phyloP scores from a whole-genome alignment of 2,888 invertebrate species.

The Cryptus armator region DNA sequence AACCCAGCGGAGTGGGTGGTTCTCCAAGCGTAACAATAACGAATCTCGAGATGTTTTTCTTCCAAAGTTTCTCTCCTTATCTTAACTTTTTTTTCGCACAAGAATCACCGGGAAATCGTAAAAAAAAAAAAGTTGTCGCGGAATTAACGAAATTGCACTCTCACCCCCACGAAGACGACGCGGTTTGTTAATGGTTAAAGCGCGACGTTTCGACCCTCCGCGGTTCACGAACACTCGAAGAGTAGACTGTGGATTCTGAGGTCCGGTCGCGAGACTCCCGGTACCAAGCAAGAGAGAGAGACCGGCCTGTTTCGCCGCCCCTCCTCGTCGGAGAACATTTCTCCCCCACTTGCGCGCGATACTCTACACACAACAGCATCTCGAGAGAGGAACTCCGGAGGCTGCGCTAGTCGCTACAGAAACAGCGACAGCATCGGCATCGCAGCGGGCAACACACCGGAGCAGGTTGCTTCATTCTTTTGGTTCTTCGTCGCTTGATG shows the following conservation, averaged over 20 bases:
- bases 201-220: constrained; percentile 44
- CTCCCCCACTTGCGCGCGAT: constrained; percentile 29
- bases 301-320: constrained; percentile 57
- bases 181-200: neutral
- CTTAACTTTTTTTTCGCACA: neutral
- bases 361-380: constrained; percentile 29
- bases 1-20: neutral
- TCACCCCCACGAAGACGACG: neutral
- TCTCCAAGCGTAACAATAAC: neutral
- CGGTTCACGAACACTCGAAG: constrained; percentile 60
- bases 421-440: constrained; percentile 18
- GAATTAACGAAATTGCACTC: neutral
- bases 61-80: neutral
- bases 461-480: constrained; percentile 36
- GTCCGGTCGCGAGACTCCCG: constrained; percentile 64
- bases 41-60: neutral
- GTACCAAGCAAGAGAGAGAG: constrained; percentile 58
- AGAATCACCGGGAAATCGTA: neutral
- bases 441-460: constrained; percentile 41
- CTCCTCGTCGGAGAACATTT: constrained; percentile 49
- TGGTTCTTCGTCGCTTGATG: neutral
- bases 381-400: constrained; percentile 46
- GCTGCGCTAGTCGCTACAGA: constrained; percentile 49
- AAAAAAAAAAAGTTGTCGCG: too few species aligned
- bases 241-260: constrained; percentile 67